A percentile compares a stretch with the other conserved stretches of the same genome.
These are phyloP conservation scores for Ariopsis seemanni DNA, from an alignment of 2,113 vertebrate species.

Conservation along the genomic window DNA sequence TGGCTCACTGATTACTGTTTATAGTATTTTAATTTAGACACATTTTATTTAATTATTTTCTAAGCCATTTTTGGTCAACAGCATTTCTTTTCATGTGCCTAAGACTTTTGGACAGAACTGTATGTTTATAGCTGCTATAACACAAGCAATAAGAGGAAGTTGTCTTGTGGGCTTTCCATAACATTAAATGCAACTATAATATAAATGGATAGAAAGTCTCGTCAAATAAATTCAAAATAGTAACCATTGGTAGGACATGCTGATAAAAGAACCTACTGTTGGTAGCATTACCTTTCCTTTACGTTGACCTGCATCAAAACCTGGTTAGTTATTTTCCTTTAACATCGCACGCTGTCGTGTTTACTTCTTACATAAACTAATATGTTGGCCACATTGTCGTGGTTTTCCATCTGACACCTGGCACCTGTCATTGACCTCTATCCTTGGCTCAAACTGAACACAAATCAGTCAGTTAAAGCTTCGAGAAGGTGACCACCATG, in stretches of 20 bases:
- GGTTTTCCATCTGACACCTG: not conserved
- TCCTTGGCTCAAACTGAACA: not conserved
- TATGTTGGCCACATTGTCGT: not conserved
- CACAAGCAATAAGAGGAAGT: not conserved
- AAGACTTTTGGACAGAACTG: too few species aligned
- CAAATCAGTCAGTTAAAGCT: not conserved
- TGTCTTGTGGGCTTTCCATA: not conserved
- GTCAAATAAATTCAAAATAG: not conserved
- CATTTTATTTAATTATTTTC: too few species aligned
- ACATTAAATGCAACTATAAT: not conserved
- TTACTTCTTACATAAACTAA: not conserved
- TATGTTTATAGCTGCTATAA: too few species aligned
- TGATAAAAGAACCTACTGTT: not conserved
- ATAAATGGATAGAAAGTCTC: not conserved
- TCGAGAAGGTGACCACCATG: not conserved
- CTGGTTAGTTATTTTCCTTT: not conserved
- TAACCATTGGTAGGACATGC: too few species aligned
- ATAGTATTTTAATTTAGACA: too few species aligned
- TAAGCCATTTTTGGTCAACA: too few species aligned
- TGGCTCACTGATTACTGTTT: too few species aligned
- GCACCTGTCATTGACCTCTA: not conserved
- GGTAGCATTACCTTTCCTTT: not conserved
- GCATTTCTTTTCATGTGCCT: too few species aligned
- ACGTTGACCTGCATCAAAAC: not conserved
- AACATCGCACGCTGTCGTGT: not conserved